Evolutionary conservation across 1,140 invertebrate species (phyloP).

Genomic region (Sycophaga agraensis): DNA sequence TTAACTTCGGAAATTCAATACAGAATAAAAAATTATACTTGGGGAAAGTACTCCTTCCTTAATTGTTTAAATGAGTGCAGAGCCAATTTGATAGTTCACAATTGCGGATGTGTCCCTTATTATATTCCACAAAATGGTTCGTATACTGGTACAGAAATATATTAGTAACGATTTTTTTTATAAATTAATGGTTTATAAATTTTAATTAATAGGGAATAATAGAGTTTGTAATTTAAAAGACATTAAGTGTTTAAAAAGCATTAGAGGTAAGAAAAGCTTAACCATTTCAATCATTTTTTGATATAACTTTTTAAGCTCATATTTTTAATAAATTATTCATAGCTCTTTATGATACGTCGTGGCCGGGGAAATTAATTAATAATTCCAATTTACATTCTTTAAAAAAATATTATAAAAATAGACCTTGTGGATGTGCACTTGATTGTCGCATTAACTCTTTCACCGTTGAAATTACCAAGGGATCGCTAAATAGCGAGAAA

Average conservation of each 20-base stretch:
- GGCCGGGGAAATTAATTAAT: slow-evolving; percentile 30
- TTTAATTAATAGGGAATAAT: too few relatives aligned
- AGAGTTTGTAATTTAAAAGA: slow-evolving; percentile 58
- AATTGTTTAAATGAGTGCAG: slow-evolving; percentile 66
- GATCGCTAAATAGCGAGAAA: slow-evolving; percentile 27
- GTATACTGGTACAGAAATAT: not conserved
- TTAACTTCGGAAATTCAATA: slow-evolving; percentile 33
- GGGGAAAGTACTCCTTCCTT: slow-evolving; percentile 60
- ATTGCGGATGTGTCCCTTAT: slow-evolving; percentile 64
- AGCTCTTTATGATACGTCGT: slow-evolving; percentile 39
- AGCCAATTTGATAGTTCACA: slow-evolving; percentile 46
- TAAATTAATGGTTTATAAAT: too few relatives aligned
- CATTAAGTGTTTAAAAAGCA: slow-evolving; percentile 49
- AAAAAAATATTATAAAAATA: not conserved
- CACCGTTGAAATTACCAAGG: slow-evolving; percentile 37
- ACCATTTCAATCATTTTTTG: not conserved
- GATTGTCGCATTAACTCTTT: slow-evolving; percentile 43
- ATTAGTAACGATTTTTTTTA: too few relatives aligned
- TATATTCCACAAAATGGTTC: slow-evolving; percentile 59
- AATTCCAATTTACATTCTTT: not conserved
- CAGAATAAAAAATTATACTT: slow-evolving; percentile 38
- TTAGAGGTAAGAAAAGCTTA: slow-evolving; percentile 40
- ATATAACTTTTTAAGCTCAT: too few relatives aligned
- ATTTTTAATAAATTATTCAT: too few relatives aligned
- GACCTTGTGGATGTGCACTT: slow-evolving; percentile 40